Evolutionary conservation across 2,888 invertebrate species (phyloP).

Genomic region (Apoda limacodes): DNA sequence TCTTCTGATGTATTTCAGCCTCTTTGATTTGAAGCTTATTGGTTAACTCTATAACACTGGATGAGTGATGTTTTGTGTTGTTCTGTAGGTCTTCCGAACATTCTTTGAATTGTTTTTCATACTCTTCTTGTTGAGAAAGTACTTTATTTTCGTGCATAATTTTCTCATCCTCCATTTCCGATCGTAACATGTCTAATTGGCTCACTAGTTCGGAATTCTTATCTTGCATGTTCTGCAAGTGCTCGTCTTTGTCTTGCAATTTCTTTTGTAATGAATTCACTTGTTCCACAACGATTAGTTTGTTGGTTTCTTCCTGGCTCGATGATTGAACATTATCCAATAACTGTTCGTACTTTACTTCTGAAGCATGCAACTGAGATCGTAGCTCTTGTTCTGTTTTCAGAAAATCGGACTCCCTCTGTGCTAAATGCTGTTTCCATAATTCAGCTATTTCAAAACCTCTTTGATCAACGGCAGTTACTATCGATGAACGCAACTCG

Average conservation of each 20-base stretch:
- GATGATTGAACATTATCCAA: slow-evolving; percentile 55
- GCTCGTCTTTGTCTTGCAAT: slow-evolving; percentile 56
- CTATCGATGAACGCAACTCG: slow-evolving; percentile 53
- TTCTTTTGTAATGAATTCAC: slow-evolving; percentile 49
- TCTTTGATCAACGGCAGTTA: slow-evolving; percentile 72
- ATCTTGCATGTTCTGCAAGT: slow-evolving; percentile 43
- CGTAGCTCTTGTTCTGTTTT: slow-evolving; percentile 60
- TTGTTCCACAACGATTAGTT: slow-evolving; percentile 49
- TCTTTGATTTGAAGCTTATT: slow-evolving; percentile 44
- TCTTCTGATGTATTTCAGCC: slow-evolving; percentile 50
- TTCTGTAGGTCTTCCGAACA: slow-evolving; percentile 30
- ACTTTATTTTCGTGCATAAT: slow-evolving; percentile 51
- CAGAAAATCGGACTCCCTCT: slow-evolving; percentile 72
- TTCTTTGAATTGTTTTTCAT: slow-evolving; percentile 47
- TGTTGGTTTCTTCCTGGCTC: slow-evolving; percentile 58
- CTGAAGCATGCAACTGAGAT: slow-evolving; percentile 59
- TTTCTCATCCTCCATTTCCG: slow-evolving; percentile 60
- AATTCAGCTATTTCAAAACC: slow-evolving; percentile 77
- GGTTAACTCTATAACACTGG: slow-evolving; percentile 32
- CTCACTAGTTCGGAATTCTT: slow-evolving; percentile 51
- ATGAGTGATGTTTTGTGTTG: slow-evolving; percentile 29
- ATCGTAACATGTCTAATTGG: slow-evolving; percentile 50
- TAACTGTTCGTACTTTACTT: slow-evolving; percentile 57
- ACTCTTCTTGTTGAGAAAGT: slow-evolving; percentile 54
- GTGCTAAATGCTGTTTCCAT: slow-evolving; percentile 77